Conservation (phyloP, 2,797 vertebrate species). For the Enteromius radiatus region DNA sequence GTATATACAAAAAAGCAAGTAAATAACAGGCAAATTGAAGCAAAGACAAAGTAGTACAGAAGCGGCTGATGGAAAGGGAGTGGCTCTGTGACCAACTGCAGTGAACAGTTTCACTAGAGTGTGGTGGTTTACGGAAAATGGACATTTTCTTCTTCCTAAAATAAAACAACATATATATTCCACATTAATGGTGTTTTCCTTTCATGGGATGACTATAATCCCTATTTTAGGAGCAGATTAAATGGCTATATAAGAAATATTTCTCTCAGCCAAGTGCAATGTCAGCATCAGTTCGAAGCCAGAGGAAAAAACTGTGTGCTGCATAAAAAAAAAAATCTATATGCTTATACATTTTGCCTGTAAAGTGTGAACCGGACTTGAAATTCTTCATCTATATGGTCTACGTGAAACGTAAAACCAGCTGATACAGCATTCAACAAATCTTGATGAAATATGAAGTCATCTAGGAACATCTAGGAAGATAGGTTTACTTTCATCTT, state of each 20-base stretch:
- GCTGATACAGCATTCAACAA: background rate
- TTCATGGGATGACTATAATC: conserved; percentile 50
- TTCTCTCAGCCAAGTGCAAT: conserved; percentile 47
- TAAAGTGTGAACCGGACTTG: conserved; percentile 8
- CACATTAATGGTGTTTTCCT: conserved; percentile 67
- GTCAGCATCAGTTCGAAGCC: conserved; percentile 13
- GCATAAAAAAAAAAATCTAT: background rate
- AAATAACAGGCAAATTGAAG: conserved; percentile 49
- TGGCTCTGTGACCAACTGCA: conserved; percentile 62
- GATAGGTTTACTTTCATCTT: conserved; percentile 43
- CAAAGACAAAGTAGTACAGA: conserved; percentile 13
- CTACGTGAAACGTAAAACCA: conserved; percentile 34
- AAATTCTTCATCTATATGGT: background rate
- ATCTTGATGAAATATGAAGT: conserved; percentile 36
- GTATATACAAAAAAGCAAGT: background rate
- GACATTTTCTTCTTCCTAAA: conserved; percentile 63
- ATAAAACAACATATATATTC: conserved; percentile 61
- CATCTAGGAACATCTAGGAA: conserved; percentile 41
- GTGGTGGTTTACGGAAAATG: conserved; percentile 69
- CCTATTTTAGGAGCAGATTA: conserved; percentile 44
- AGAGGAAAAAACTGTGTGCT: background rate
- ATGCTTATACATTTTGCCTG: background rate
- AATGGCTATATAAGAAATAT: conserved; percentile 50
- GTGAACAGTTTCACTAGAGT: conserved; percentile 68
- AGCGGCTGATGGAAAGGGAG: conserved; percentile 55